phyloP scores from a whole-genome alignment of 2,113 vertebrate species.

The Parotia lawesii region DNA sequence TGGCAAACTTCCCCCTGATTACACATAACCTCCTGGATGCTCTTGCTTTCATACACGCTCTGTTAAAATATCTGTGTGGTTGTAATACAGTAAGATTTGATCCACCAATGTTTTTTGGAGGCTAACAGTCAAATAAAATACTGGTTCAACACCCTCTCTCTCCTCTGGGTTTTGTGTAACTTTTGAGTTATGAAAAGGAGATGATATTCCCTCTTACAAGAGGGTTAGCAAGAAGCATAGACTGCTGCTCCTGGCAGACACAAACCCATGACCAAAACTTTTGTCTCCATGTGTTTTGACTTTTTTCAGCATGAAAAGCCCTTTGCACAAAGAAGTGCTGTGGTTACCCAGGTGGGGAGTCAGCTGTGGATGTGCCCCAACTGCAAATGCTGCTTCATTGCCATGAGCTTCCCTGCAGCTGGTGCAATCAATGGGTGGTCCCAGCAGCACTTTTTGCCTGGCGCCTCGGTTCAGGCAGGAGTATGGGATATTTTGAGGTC shows the following conservation, averaged over 20 bases:
- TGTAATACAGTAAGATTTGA: not conserved
- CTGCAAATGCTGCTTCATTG: not conserved
- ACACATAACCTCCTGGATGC: not conserved
- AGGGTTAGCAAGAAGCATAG: not conserved
- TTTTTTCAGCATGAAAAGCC: not conserved
- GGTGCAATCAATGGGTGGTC: accelerated
- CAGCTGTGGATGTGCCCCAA: accelerated
- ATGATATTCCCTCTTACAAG: not conserved
- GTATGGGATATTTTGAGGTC: not conserved
- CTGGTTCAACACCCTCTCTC: not conserved
- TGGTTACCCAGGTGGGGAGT: not conserved
- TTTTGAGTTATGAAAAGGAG: not conserved
- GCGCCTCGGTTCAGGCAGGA: not conserved
- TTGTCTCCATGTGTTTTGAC: not conserved
- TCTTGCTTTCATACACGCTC: not conserved
- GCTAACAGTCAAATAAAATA: not conserved
- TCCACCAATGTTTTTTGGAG: not conserved
- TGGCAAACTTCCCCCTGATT: not conserved
- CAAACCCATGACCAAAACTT: not conserved
- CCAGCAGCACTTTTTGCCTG: not conserved
- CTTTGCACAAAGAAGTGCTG: not conserved
- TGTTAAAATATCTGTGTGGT: not conserved
- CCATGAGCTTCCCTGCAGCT: not conserved
- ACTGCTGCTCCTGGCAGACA: not conserved
- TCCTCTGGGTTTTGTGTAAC: not conserved